Base-by-base conservation (phyloP, 2,113 vertebrate species). In the Propithecus coquereli region DNA sequence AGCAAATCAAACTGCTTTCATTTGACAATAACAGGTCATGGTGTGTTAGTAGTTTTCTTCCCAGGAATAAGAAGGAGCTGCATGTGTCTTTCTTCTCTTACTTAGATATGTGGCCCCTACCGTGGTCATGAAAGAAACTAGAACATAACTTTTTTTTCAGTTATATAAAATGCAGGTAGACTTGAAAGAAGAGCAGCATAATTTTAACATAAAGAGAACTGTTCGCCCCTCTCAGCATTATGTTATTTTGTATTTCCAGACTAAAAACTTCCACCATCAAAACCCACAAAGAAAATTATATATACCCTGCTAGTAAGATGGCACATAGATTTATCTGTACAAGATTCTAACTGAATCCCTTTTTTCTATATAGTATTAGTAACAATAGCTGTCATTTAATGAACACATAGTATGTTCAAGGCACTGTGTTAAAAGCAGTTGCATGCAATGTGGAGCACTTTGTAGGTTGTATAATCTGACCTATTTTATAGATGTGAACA, bases 201-300 rank as follows among this genome's bases (percentile, higher is more conserved):
- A 63, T 83, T 95, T 90, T 74, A 79, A 43, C 70, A 92, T 17
- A 37, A 1, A 71, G 6, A 25, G 22, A 82, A 37, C 54, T 37
- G 2, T 76, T 93, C 14, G 59, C 1, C 50, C 10, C 8, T 54
- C 16, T 77, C 50, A 95, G 73, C 30, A 63, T 40, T 66, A n/a
- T 57, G 76, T 27, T 77, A 80, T 54, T 94, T 95, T 85, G 22
- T 70, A 57, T 93, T 96, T 94, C 92, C 91, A 88, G 85, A 88
- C 34, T 77, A 34, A 87, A 92, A 71, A 37, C 37, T 34, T 14
- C 2, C 10, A n/a, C 70, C 11, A 45, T 37, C 4, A 57, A 90
- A 88, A 27, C 0, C 3, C 59, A 81, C 11, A 52, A 89, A 91
- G 13, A 76, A 47, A 76, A 71, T 95, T 40, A 37, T 23, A 43